Base-by-base conservation (phyloP, 2,888 invertebrate species). In the Mesochorus sp. region DNA sequence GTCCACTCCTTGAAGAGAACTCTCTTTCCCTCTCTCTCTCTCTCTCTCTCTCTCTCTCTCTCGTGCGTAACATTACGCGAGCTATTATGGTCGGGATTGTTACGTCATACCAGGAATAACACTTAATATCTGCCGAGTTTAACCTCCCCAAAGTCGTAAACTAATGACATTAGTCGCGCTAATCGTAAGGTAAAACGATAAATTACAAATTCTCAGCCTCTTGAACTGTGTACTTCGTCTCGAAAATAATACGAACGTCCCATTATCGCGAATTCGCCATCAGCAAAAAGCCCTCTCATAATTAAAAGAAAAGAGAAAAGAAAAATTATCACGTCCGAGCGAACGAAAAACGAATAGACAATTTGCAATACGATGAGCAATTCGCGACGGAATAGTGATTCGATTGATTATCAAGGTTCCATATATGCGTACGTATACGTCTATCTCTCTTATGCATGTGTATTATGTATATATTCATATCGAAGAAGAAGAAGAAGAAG, bases 41-140 rank as follows among this genome's bases (percentile, higher is more conserved):
- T n/a, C n/a, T n/a, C n/a, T n/a, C n/a, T n/a, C n/a, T n/a, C n/a
- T n/a, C n/a, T n/a, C n/a, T n/a, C n/a, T n/a, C n/a, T n/a, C n/a
- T n/a, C n/a, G n/a, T n/a, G n/a, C n/a, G n/a, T n/a, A n/a, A n/a
- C n/a, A n/a, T n/a, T 12, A n/a, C 12, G 28, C 5, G 44, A n/a
- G n/a, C n/a, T n/a, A n/a, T n/a, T n/a, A n/a, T n/a, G n/a, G n/a
- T n/a, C n/a, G n/a, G n/a, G n/a, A n/a, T n/a, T n/a, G n/a, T n/a
- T n/a, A n/a, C n/a, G n/a, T n/a, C n/a, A n/a, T n/a, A n/a, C n/a
- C n/a, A n/a, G n/a, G 61, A 34, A 80, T 80, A 61, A 74, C 76
- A 76, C 76, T 80, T 74, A 67, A 76, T 80, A 74, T 74, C 67
- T 51, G 66, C 59, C 39, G 70, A 44, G 74, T 73, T 80, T 74